Evolutionary conservation across 2,113 vertebrate species (phyloP).

Genomic region (Alligator sinensis): DNA sequence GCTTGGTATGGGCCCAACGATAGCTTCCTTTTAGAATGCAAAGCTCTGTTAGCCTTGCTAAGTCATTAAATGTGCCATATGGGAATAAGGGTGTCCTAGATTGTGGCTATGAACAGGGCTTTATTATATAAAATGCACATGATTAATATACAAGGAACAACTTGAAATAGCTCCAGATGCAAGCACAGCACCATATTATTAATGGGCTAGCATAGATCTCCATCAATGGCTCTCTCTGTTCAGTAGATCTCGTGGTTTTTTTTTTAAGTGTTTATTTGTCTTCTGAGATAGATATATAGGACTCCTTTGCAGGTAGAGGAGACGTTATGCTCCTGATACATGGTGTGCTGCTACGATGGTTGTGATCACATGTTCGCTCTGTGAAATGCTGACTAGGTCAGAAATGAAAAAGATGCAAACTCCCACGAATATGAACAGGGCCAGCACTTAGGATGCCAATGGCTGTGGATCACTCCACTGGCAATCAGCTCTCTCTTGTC

Average conservation of each 20-base stretch:
- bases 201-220: constrained; percentile 47
- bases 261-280: constrained; percentile 12
- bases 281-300: neutral
- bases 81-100: constrained; percentile 52
- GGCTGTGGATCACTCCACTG: neutral
- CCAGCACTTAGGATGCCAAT: neutral
- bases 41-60: constrained; percentile 62
- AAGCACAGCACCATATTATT: constrained; percentile 42
- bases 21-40: constrained; percentile 40
- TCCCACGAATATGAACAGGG: neutral
- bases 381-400: neutral
- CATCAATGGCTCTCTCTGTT: constrained; percentile 24
- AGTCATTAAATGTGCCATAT: constrained; percentile 60
- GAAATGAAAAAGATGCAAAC: neutral
- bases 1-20: constrained; percentile 66
- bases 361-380: neutral
- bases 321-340: neutral
- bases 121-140: constrained; percentile 16
- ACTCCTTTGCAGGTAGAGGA: neutral
- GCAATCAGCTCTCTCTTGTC: neutral
- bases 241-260: neutral
- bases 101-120: constrained; percentile 46
- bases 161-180: constrained; percentile 34
- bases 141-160: constrained; percentile 55
- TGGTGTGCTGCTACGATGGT: neutral